phyloP scores from a whole-genome alignment of 2,888 invertebrate species.

The Heteromyza rotundicornis region DNA sequence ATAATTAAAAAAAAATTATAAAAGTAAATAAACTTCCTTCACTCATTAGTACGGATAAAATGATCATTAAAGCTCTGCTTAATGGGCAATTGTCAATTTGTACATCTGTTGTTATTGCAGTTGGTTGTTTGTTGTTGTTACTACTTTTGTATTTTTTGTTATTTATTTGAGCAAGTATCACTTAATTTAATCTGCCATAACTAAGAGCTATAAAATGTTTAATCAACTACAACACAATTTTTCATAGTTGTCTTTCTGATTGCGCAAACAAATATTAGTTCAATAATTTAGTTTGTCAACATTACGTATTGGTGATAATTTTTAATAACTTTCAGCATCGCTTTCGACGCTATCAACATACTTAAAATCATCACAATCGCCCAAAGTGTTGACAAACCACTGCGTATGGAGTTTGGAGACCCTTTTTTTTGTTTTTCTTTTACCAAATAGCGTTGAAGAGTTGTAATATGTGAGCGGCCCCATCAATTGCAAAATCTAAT shows the following conservation, averaged over 20 bases:
- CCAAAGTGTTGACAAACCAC: slow-evolving; percentile 22
- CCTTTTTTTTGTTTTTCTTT: too few species aligned
- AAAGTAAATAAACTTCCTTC: not conserved
- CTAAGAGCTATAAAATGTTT: not conserved
- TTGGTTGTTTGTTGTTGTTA: not conserved
- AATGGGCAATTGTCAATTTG: too few species aligned
- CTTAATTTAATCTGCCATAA: slow-evolving; percentile 5
- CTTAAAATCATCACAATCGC: not conserved
- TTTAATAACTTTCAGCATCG: slow-evolving; percentile 30
- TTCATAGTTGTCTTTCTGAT: slow-evolving; percentile 26
- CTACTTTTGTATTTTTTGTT: not conserved
- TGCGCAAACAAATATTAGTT: slow-evolving; percentile 47
- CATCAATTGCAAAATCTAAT: slow-evolving; percentile 42
- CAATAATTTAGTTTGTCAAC: slow-evolving; percentile 47
- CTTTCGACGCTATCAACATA: not conserved
- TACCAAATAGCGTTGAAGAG: too few species aligned
- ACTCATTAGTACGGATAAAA: not conserved
- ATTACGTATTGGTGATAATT: slow-evolving; percentile 49
- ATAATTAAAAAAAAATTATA: too few species aligned
- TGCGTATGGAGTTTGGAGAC: too few species aligned
- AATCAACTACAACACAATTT: slow-evolving; percentile 1
- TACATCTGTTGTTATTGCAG: not conserved
- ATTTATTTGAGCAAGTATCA: not conserved
- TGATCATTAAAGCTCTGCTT: not conserved
- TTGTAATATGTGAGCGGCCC: too few species aligned